These are phyloP conservation scores for Pseudonaja textilis DNA, from an alignment of 2,113 vertebrate genomes.

Conservation along the genomic window DNA sequence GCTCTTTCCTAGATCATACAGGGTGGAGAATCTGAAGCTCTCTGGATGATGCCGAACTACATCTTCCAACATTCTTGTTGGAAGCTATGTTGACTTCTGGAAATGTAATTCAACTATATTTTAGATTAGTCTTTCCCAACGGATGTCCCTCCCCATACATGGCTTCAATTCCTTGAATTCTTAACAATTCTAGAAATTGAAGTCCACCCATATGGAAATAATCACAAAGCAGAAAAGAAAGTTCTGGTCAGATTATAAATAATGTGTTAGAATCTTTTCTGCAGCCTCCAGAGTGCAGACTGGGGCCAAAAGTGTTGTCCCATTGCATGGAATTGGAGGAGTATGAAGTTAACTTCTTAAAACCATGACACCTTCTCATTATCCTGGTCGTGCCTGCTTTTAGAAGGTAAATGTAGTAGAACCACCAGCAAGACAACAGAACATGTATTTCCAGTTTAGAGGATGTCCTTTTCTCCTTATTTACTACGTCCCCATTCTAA, in stretches of 20 bases:
- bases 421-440: background rate
- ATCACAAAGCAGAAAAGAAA: background rate
- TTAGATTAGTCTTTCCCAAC: background rate
- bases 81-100: background rate
- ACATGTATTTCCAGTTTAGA: background rate
- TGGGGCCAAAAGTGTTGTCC: background rate
- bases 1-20: background rate
- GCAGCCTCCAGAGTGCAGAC: background rate
- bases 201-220: background rate
- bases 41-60: background rate
- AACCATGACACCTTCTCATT: background rate
- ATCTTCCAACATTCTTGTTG: background rate
- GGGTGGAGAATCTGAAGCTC: background rate
- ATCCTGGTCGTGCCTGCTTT: background rate
- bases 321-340: background rate
- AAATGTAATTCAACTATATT: background rate
- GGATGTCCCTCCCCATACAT: background rate
- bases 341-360: background rate
- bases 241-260: background rate
- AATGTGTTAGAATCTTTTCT: background rate
- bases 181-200: background rate
- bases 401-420: background rate
- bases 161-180: background rate
- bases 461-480: background rate
- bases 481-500: background rate